These are phyloP conservation scores for Trichomycterus rosablanca DNA, from an alignment of 2,113 vertebrate species.

Conservation along the genomic window DNA sequence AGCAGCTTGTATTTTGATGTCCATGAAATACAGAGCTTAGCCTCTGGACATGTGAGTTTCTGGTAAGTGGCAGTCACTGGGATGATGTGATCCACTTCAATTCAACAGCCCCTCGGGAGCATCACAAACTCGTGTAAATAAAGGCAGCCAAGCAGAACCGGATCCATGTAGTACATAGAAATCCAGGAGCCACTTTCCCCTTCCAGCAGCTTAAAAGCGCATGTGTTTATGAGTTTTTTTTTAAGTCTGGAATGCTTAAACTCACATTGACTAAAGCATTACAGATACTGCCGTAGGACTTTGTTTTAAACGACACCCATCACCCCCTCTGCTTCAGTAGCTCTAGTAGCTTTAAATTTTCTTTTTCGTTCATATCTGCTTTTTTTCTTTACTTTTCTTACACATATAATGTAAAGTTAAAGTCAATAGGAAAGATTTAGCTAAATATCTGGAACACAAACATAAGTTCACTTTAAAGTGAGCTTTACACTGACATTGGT, in stretches of 20 bases:
- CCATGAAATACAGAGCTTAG: not conserved
- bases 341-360: too few species aligned
- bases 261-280: slow-evolving; percentile 35
- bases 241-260: slow-evolving; percentile 21
- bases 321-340: too few species aligned
- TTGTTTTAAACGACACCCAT: slow-evolving; percentile 37
- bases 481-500: too few species aligned
- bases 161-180: slow-evolving; percentile 29
- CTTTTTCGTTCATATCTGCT: too few species aligned
- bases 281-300: slow-evolving; percentile 35
- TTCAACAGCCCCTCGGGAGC: slow-evolving; percentile 24
- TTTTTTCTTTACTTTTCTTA: too few species aligned
- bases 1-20: slow-evolving; percentile 11
- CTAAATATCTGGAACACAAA: too few species aligned
- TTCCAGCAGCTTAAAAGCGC: slow-evolving; percentile 10
- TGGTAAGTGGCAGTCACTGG: slow-evolving; percentile 19
- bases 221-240: slow-evolving; percentile 16
- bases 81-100: slow-evolving; percentile 31
- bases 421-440: too few species aligned
- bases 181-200: slow-evolving; percentile 15
- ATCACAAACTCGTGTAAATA: slow-evolving; percentile 11
- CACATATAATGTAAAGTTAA: too few species aligned
- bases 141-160: slow-evolving; percentile 32
- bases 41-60: slow-evolving; percentile 16
- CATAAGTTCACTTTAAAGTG: too few species aligned